Percentiles rank a stretch among this genome's conserved stretches.
Evolutionary conservation across 2,113 vertebrate genomes (phyloP).

Genomic region (Pitta sordida): DNA sequence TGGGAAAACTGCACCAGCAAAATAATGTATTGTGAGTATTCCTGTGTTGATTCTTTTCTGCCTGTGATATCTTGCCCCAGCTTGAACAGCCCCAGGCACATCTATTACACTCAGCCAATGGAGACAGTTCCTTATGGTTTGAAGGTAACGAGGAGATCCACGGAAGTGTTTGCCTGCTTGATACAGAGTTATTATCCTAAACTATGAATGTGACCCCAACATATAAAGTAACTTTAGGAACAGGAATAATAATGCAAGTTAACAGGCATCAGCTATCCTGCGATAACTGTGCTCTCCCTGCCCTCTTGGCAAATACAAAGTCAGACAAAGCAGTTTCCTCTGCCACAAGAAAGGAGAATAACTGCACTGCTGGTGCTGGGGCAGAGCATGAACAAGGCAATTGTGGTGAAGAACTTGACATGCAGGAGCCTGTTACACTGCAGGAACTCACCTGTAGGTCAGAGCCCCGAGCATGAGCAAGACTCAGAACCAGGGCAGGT

Average conservation of each 20-base stretch:
- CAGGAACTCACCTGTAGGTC: background rate
- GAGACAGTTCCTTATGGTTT: conserved; percentile 19
- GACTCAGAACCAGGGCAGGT: background rate
- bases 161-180: background rate
- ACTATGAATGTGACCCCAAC: background rate
- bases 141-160: conserved; percentile 10
- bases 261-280: background rate
- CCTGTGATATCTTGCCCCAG: conserved; percentile 62
- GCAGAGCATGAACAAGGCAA: background rate
- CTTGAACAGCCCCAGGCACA: conserved; percentile 65
- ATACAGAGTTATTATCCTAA: background rate
- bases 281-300: background rate
- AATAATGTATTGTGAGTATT: conserved; percentile 44
- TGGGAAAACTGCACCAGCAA: conserved; percentile 59
- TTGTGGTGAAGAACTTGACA: background rate
- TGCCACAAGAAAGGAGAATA: background rate
- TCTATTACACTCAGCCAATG: conserved; percentile 1
- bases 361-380: background rate
- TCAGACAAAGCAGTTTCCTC: background rate
- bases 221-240: background rate
- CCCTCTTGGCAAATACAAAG: background rate
- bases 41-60: conserved; percentile 33
- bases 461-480: background rate
- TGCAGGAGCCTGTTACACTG: conserved; percentile 1
- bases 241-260: background rate